Percentiles rank a stretch among this genome's conserved stretches.
These are phyloP conservation scores for Belgica antarctica DNA, from an alignment of 2,888 invertebrate species.

Conservation along the genomic window DNA sequence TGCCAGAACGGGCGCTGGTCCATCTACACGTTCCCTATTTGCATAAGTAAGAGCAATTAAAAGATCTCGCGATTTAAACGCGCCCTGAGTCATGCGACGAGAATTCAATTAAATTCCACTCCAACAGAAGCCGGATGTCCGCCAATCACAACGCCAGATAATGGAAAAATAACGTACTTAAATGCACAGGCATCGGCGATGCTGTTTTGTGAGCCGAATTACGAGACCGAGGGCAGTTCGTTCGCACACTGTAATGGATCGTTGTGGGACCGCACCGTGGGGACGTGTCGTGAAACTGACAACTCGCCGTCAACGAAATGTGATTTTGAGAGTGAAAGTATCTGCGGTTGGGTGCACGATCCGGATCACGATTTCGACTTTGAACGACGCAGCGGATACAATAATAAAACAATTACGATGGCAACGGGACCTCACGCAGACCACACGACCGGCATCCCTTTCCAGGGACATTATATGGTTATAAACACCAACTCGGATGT, in stretches of 20 bases:
- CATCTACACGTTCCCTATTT: constrained; percentile 32
- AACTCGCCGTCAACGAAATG: constrained; percentile 47
- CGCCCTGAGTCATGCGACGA: neutral
- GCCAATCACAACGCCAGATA: constrained; percentile 53
- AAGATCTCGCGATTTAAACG: no score
- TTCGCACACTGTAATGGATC: constrained; percentile 70
- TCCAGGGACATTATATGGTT: constrained; percentile 76
- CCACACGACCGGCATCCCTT: constrained; percentile 64
- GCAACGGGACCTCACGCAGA: constrained; percentile 72
- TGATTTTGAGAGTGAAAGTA: constrained; percentile 55
- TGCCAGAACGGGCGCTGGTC: constrained; percentile 32
- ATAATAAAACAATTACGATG: constrained; percentile 46
- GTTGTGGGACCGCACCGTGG: constrained; percentile 67
- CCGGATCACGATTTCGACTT: constrained; percentile 71
- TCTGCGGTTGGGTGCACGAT: constrained; percentile 79
- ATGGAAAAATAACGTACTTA: constrained; percentile 58
- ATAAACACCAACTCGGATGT: constrained; percentile 69
- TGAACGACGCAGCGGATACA: constrained; percentile 61
- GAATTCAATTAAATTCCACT: no score
- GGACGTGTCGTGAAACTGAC: constrained; percentile 57
- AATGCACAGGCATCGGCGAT: constrained; percentile 61
- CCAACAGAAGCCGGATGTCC: constrained; percentile 62
- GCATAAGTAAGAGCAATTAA: constrained; percentile 40
- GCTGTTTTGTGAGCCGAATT: constrained; percentile 67
- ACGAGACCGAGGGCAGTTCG: constrained; percentile 60